Evolutionary conservation across 1,140 invertebrate species (phyloP).

Genomic region (Bacillus rossius): DNA sequence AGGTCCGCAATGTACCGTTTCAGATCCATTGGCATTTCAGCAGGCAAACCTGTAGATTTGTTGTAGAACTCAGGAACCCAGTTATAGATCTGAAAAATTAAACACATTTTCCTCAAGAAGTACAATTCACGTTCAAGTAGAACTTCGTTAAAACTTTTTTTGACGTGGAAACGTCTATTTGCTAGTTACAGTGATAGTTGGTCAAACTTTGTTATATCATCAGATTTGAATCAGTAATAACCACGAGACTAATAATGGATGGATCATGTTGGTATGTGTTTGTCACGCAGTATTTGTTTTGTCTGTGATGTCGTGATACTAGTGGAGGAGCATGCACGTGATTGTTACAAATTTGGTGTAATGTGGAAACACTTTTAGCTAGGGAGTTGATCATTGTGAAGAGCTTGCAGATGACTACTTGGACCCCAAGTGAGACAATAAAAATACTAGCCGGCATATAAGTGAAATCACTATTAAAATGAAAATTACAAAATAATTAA

Average conservation of each 20-base stretch:
- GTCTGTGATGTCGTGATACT: too few species aligned
- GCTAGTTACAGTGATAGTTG: neutral
- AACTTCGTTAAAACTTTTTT: neutral
- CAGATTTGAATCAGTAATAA: too few species aligned
- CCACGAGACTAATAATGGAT: neutral
- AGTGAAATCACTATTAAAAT: too few species aligned
- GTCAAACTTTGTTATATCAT: neutral
- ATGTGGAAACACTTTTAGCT: too few species aligned
- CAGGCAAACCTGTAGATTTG: slow-evolving; percentile 50
- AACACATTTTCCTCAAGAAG: neutral
- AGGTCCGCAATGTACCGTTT: slow-evolving; percentile 53
- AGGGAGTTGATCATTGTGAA: neutral
- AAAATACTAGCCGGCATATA: neutral
- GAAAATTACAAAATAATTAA: too few species aligned
- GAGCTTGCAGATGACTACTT: neutral
- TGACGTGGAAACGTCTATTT: too few species aligned
- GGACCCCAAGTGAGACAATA: neutral
- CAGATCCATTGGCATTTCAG: slow-evolving; percentile 57
- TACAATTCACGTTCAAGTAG: neutral
- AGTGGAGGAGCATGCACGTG: too few species aligned
- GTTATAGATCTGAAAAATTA: slow-evolving; percentile 56
- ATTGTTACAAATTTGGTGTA: too few species aligned
- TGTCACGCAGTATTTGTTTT: too few species aligned
- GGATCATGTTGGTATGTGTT: too few species aligned
- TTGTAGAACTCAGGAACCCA: slow-evolving; percentile 70